These are phyloP conservation scores for Saguinus midas DNA, from an alignment of 2,113 vertebrate species.

Conservation along the genomic window DNA sequence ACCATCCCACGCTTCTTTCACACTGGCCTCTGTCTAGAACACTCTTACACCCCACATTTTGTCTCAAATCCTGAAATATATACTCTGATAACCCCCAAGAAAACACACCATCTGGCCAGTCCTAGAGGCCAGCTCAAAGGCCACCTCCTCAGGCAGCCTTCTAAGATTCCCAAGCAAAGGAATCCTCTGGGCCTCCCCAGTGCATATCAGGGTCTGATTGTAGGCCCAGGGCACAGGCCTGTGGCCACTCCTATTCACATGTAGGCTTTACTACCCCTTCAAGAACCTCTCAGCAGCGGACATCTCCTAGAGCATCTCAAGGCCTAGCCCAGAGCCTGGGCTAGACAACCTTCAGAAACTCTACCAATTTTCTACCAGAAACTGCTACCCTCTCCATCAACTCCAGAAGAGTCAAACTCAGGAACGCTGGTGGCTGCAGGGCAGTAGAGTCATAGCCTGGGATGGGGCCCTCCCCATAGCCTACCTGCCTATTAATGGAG, in stretches of 20 bases:
- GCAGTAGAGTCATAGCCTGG: neutral
- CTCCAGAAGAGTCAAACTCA: neutral
- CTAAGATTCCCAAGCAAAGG: neutral
- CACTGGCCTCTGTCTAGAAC: neutral
- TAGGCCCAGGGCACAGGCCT: neutral
- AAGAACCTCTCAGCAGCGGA: neutral
- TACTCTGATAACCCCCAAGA: neutral
- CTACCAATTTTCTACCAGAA: neutral
- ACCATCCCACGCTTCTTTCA: neutral
- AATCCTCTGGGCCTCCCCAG: neutral
- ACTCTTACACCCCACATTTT: neutral
- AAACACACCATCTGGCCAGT: neutral
- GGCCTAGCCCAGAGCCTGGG: neutral
- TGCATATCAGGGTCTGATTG: neutral
- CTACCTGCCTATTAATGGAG: neutral
- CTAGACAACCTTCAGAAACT: neutral
- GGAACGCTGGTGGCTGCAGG: neutral
- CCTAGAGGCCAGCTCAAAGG: neutral
- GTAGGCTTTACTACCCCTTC: neutral
- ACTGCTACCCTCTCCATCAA: neutral
- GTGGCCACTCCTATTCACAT: neutral
- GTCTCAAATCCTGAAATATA: neutral
- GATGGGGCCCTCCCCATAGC: neutral
- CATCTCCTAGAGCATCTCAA: neutral
- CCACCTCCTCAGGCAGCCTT: neutral